Evolutionary conservation across 2,797 vertebrate genomes (phyloP), one percentile per base, ranked within the genome.

Genomic region (Esox lucius): DNA sequence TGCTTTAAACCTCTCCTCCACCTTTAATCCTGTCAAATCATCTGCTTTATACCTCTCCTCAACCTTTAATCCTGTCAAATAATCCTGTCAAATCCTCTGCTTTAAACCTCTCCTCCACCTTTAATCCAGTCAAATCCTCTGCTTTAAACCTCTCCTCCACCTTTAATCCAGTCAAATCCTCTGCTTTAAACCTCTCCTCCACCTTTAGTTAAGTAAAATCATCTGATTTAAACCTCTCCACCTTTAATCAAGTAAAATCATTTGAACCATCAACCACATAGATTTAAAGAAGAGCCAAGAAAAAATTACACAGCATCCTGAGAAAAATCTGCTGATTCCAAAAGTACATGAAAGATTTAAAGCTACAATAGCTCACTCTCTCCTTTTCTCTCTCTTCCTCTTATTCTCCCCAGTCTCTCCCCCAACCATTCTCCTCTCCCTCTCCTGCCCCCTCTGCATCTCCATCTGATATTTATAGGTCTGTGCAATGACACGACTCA

Each of bases 381-480:
- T 26, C 39, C 19, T 12, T 22, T 19, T 22, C 15, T 15, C 26
- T 33, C 71, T 35, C 67, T 69, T 3, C 46, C 42, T 71, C 70
- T 31, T 26, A 64, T 75, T 17, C 15, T 31, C 5, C 8, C 16
- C 17, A 51, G 12, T 28, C 26, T 35, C 72, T 42, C 66, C 69
- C 3, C 72, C 64, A 3, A 39, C 3, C 35, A 3, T 39, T 3
- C 35, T 39, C 77, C 72, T 70, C 80, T 78, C 62, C 67, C 53
- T 31, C 72, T 68, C n/a, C 75, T 56, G n/a, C 39, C 39, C 61
- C 51, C 26, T 24, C 24, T 62, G 59, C 59, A 19, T 75, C 17
- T 22, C 51, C 46, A 49, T 73, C 62, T 74, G 80, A 79, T 83
- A 83, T 85, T 85, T 78, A 83, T 80, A 80, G 81, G 70, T 66